Evolutionary conservation across 2,888 invertebrate species (phyloP).

Genomic region (Trachelus stipa): DNA sequence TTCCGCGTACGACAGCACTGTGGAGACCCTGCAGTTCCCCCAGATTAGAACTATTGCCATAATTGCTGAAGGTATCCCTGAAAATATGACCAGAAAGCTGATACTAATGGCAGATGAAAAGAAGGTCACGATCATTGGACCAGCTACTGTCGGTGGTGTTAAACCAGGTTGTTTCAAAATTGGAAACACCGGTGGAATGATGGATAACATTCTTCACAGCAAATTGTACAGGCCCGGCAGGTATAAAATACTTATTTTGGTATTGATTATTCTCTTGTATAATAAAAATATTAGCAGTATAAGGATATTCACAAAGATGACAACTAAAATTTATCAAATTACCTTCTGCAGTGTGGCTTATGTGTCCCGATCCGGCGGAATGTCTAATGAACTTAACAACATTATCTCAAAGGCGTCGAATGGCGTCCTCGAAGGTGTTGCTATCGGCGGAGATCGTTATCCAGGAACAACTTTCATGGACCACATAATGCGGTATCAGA

Average conservation of each 20-base stretch:
- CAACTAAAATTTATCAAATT: constrained; percentile 10
- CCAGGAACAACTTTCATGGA: constrained; percentile 99
- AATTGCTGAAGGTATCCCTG: constrained; percentile 99
- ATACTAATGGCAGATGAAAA: constrained; percentile 86
- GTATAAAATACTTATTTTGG: constrained; percentile 55
- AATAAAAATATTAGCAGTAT: neutral
- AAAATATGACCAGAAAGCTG: constrained; percentile 96
- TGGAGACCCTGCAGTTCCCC: constrained; percentile 93
- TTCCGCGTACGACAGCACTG: constrained; percentile 96
- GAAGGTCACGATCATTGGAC: constrained; percentile 89
- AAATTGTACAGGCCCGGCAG: constrained; percentile 95
- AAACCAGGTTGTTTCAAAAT: constrained; percentile 99
- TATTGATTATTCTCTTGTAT: constrained; percentile 4
- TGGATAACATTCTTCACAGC: constrained; percentile 98
- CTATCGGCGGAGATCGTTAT: constrained; percentile 97
- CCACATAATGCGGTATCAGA: constrained; percentile 89
- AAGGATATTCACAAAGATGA: neutral
- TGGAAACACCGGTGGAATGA: constrained; percentile 99
- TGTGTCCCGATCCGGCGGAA: constrained; percentile 98
- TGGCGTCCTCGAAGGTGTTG: constrained; percentile 97
- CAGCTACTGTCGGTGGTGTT: constrained; percentile 96
- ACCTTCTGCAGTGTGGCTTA: constrained; percentile 86
- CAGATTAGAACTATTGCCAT: constrained; percentile 97
- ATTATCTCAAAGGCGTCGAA: constrained; percentile 96
- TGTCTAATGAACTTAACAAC: constrained; percentile 99